Base-by-base conservation (phyloP, 2,888 invertebrate species). In the Subacronicta megacephala region DNA sequence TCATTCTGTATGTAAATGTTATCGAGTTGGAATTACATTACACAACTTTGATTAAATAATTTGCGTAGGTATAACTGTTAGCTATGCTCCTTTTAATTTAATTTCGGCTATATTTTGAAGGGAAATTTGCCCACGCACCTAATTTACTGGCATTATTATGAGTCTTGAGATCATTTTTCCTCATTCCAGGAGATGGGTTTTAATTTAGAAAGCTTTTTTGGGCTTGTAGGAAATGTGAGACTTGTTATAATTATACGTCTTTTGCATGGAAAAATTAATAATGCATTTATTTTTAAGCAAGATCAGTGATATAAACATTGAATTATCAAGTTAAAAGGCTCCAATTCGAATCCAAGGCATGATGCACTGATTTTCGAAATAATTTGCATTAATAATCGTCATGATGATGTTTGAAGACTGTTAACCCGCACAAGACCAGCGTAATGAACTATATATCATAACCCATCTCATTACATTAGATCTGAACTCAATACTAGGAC, bases 1-100 rank as follows among this genome's bases (percentile, higher is more conserved):
- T n/a, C 1, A 15, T 9, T 12, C n/a, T 20, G 1, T 17, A n/a
- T 35, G 17, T 36, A 35, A n/a, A 53, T 44, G 46, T 33, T 31
- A 26, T 43, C 10, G 12, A 18, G 18, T 12, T 44, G 16, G 31
- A 46, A 50, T 40, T 35, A 36, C 52, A 2, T 15, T 40, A 15
- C 13, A 16, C 18, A 72, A 62, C 37, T 72, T 75, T 55, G 49
- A 75, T 72, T 62, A 46, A 60, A 54, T 72, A 47, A 67, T 75
- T 72, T 75, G 20, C 35, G 56, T 67, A 26, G 31, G 35, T 37
- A 56, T 43, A 44, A 70, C 62, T 58, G 44, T 57, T 38, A 49
- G 43, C 45, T 49, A 49, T 56, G 45, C 35, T 43, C 15, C 42
- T 36, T 42, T 23, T 33, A 60, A 72, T 62, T 62, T 53, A 55